These are phyloP conservation scores for Ameiurus melas DNA, from an alignment of 2,113 vertebrate genomes.

Conservation along the genomic window DNA sequence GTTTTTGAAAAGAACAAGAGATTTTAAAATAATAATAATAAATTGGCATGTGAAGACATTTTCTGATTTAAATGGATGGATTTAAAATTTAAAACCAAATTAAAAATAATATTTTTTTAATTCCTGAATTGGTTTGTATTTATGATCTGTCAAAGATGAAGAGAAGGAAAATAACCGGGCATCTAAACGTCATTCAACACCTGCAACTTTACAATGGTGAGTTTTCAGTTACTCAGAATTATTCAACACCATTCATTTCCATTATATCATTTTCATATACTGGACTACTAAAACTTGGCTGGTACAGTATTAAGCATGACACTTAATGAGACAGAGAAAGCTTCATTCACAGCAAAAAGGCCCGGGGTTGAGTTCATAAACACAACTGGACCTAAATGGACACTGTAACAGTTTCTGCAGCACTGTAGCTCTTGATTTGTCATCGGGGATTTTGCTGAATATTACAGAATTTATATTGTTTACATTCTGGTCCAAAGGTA, in stretches of 20 bases:
- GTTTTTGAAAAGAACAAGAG: not conserved
- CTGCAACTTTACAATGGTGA: constrained; percentile 97
- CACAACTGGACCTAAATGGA: not conserved
- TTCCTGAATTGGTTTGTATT: constrained; percentile 18
- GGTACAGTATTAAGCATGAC: not conserved
- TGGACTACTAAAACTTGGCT: not conserved
- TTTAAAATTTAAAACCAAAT: not conserved
- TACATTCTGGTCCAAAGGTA: not conserved
- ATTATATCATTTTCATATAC: not conserved
- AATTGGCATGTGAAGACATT: not conserved
- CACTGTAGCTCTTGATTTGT: not conserved
- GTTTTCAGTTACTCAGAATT: not conserved
- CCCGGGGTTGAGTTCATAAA: not conserved
- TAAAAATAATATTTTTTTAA: constrained; percentile 2
- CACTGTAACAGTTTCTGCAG: not conserved
- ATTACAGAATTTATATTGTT: not conserved
- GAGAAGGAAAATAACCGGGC: constrained; percentile 98
- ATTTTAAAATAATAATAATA: too few relatives aligned
- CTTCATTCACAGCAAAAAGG: not conserved
- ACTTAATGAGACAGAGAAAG: not conserved
- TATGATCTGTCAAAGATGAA: constrained; percentile 80
- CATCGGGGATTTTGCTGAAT: not conserved
- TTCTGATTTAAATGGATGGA: not conserved
- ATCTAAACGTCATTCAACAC: constrained; percentile 96
- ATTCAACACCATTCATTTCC: not conserved